phyloP scores from a whole-genome alignment of 2,797 vertebrate genomes.

The Manis javanica region DNA sequence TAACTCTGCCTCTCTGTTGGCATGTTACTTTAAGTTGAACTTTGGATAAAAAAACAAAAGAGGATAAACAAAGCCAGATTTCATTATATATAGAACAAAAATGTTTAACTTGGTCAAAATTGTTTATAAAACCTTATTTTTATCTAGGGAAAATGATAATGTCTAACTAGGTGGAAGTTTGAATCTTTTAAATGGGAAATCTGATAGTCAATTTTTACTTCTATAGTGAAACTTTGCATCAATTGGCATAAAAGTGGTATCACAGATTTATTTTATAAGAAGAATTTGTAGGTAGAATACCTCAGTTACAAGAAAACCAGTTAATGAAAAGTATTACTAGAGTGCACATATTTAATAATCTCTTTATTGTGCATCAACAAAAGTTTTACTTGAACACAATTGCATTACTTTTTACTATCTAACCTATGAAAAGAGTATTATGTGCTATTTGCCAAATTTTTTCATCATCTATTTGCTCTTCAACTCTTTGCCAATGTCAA shows the following conservation, averaged over 20 bases:
- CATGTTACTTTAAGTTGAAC: background rate
- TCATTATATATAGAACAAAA: background rate
- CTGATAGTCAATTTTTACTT: background rate
- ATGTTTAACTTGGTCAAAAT: background rate
- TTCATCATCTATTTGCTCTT: background rate
- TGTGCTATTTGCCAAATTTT: background rate
- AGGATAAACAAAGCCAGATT: background rate
- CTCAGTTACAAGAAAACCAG: background rate
- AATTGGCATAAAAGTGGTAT: background rate
- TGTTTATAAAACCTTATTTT: constrained; percentile 37
- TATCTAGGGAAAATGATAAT: background rate
- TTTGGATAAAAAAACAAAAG: background rate
- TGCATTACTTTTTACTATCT: background rate
- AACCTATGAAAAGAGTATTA: background rate
- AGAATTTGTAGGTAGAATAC: background rate
- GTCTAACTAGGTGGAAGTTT: background rate
- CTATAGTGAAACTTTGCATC: background rate
- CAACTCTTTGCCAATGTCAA: background rate
- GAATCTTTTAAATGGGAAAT: background rate
- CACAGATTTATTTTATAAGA: background rate
- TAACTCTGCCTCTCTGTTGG: background rate
- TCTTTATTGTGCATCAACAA: background rate
- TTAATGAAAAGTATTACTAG: background rate
- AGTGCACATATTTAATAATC: background rate
- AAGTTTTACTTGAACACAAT: background rate